Conservation (phyloP, 2,888 invertebrate genomes). For the Dugesia japonica region DNA sequence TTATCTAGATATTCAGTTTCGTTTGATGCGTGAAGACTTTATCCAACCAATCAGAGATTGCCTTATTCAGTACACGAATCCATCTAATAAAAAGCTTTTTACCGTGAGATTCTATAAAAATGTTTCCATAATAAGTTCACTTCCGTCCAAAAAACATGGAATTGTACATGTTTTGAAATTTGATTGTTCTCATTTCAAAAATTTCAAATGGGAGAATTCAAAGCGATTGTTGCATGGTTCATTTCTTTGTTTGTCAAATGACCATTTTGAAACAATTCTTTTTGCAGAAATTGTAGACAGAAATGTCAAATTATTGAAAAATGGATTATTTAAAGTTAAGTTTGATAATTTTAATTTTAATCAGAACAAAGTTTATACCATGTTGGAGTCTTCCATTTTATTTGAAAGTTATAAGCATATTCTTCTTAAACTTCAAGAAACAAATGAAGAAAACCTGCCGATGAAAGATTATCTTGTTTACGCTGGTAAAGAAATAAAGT, state of each 20-base stretch:
- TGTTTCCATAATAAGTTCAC: background rate
- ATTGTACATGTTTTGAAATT: constrained; percentile 35
- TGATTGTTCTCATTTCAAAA: constrained; percentile 28
- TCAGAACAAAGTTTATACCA: constrained; percentile 39
- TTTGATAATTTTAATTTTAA: constrained; percentile 2
- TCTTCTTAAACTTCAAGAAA: background rate
- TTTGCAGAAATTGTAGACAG: constrained; percentile 57
- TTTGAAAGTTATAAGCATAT: constrained; percentile 68
- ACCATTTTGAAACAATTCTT: constrained; percentile 56
- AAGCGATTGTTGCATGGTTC: constrained; percentile 59
- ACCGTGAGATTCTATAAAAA: background rate
- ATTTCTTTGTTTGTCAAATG: constrained; percentile 57
- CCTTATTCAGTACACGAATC: constrained; percentile 43
- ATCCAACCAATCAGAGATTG: constrained; percentile 59
- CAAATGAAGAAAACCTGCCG: background rate
- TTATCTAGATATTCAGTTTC: constrained; percentile 64
- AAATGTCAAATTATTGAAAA: background rate
- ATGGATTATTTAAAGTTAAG: background rate
- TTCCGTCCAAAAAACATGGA: background rate
- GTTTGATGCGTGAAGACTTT: constrained; percentile 64
- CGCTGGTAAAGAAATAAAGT: background rate
- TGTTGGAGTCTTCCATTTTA: constrained; percentile 64
- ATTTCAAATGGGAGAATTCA: constrained; percentile 45
- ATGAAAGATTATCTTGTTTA: constrained; percentile 10
- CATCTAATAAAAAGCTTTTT: background rate